Conservation (phyloP, 2,113 vertebrate genomes). For the Eudorcas thomsonii region DNA sequence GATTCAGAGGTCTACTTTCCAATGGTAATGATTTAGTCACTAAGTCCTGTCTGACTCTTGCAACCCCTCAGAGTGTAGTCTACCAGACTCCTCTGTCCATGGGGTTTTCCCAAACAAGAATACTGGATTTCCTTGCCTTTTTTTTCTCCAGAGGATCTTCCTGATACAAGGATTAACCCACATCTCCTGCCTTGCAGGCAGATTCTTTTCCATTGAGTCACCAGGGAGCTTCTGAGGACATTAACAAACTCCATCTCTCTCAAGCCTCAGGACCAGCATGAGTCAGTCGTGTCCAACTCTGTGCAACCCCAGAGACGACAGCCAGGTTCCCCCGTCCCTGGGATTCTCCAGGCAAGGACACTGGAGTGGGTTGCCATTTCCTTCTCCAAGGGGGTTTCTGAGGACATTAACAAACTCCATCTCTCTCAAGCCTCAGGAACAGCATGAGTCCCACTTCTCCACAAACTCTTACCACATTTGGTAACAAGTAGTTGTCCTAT, state of each 20-base stretch:
- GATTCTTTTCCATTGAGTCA: background rate
- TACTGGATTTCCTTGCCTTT: rapidly evolving
- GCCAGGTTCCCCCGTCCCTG: too few species aligned
- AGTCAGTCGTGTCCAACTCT: background rate
- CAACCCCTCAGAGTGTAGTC: background rate
- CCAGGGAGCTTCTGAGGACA: background rate
- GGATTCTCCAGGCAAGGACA: too few species aligned
- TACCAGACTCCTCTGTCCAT: background rate
- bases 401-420: background rate
- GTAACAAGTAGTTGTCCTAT: background rate
- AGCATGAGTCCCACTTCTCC: background rate
- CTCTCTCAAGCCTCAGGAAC: background rate
- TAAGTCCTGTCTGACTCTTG: background rate
- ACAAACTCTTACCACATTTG: background rate
- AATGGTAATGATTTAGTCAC: background rate
- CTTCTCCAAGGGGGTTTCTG: background rate
- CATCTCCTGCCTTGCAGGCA: background rate
- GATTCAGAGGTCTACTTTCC: background rate
- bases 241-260: background rate
- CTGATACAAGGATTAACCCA: background rate
- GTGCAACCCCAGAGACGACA: too few species aligned
- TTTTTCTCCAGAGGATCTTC: background rate
- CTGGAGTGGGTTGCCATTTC: too few species aligned
- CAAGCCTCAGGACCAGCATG: background rate
- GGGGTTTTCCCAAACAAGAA: background rate